Conservation (phyloP, 2,888 invertebrate species). For the Galeruca laticollis region DNA sequence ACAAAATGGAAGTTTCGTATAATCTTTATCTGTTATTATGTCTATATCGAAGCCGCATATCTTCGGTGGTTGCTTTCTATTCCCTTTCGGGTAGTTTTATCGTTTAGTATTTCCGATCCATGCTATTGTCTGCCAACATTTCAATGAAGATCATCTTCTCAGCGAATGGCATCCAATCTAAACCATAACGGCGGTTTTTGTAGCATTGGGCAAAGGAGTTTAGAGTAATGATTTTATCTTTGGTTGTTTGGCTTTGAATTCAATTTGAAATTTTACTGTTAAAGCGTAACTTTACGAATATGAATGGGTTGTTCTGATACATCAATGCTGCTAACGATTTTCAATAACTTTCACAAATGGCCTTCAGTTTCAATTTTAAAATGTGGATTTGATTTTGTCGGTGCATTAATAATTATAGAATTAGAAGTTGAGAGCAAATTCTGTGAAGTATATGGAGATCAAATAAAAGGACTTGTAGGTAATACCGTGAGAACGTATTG, state of each 20-base stretch:
- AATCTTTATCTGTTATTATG: slow-evolving; percentile 64
- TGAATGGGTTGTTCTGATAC: not conserved
- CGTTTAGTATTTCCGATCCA: slow-evolving; percentile 64
- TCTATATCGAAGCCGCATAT: slow-evolving; percentile 55
- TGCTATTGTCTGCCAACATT: slow-evolving; percentile 59
- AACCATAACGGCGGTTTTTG: slow-evolving; percentile 37
- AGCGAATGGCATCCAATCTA: slow-evolving; percentile 46
- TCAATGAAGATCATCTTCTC: slow-evolving; percentile 46
- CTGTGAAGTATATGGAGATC: no score
- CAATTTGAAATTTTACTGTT: slow-evolving; percentile 20
- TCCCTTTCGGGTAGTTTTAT: slow-evolving; percentile 65
- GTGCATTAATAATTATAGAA: no score
- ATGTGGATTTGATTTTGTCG: no score
- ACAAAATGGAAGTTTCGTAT: slow-evolving; percentile 51
- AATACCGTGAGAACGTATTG: no score
- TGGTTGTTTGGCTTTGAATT: slow-evolving; percentile 20
- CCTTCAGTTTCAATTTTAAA: no score
- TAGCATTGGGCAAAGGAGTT: slow-evolving; percentile 12
- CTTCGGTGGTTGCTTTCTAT: slow-evolving; percentile 60
- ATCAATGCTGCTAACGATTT: not conserved
- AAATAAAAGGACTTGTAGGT: no score
- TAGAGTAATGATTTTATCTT: slow-evolving; percentile 21
- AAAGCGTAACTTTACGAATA: not conserved
- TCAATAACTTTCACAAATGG: not conserved
- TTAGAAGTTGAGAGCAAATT: no score